Percentiles rank a stretch among this genome's conserved stretches.
Conservation (phyloP, 2,113 vertebrate species). For the Colius striatus region DNA sequence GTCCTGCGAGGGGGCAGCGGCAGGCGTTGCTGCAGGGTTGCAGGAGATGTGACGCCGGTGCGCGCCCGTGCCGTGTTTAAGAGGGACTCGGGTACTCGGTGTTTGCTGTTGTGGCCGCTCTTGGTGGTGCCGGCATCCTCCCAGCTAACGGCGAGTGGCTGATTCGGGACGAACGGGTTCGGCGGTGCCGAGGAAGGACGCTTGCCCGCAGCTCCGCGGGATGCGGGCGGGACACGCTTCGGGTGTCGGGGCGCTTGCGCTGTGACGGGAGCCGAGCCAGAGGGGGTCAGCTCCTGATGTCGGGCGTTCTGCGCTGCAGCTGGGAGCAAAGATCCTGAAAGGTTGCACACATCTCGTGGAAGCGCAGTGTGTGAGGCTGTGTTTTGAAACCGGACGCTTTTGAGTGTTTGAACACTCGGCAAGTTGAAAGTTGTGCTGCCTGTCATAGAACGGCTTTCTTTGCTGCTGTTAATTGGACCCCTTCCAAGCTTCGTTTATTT, state of each 20-base stretch:
- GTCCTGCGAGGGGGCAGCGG: not conserved
- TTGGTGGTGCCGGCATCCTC: not conserved
- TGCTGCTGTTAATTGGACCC: not conserved
- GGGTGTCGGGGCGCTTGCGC: too few species aligned
- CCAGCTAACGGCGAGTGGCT: not conserved
- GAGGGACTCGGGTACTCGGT: not conserved
- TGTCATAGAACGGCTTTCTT: not conserved
- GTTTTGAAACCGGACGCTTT: not conserved
- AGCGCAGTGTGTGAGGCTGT: not conserved
- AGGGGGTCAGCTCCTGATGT: not conserved
- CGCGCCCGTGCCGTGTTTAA: not conserved
- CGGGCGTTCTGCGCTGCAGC: fast-evolving
- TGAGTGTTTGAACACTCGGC: not conserved
- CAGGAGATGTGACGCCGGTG: not conserved
- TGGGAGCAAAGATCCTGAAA: not conserved
- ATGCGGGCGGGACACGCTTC: not conserved
- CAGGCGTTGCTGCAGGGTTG: not conserved
- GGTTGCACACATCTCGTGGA: not conserved
- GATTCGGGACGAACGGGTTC: not conserved
- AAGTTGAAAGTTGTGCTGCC: not conserved
- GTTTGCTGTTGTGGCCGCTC: too few species aligned
- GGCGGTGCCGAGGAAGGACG: not conserved
- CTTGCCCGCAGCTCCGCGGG: too few species aligned
- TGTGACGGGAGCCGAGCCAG: too few species aligned
- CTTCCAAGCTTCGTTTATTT: not conserved